Evolutionary conservation across 2,113 vertebrate species (phyloP), one percentile per base, ranked within the genome.

Genomic region (Triplophysa siluroides): DNA sequence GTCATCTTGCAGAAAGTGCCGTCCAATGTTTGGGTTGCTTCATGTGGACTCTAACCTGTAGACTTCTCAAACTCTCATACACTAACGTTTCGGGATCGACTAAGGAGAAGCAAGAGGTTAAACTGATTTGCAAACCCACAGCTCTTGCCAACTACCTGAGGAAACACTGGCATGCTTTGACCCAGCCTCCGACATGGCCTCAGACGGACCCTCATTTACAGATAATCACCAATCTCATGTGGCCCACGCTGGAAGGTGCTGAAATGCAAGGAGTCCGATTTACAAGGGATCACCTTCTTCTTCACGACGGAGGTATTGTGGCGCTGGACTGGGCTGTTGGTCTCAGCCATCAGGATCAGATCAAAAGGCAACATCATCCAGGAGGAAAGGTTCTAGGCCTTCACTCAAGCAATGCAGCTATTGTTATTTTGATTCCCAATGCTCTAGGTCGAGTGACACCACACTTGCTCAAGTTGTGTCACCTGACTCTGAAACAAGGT

Each of bases 361-460:
- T 83, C 63, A 83, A 80, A 83, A 83, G 73, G 81, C 69, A 86
- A 29, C 54, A 83, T 52, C 83, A 82, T 26, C 24, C 61, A 1
- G 82, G 80, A 21, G 76, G 85, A 19, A 88, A 56, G 50, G 8
- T 24, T 0, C 71, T 26, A 0, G 85, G 88, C 43, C 82, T 78
- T 64, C 66, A 88, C 10, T 83, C 86, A 10, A 41, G 81, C 0
- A 81, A 81, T 0, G 86, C 91, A 0, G 87, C 91, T 0, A 90
- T 96, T 81, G 91, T 97, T 71, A 86, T 97, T 54, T 85, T 96
- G 23, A 91, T 97, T 76, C 95, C 95, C 50, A 95, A 93, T 8
- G 88, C 85, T 1, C 91, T 93, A 43, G 95, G 95, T 33, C 91
- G 90, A 72, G 85, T 94, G 86, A 95, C 92, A 0, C 88, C 86